Evolutionary conservation across 2,888 invertebrate species (phyloP).

Genomic region (Scaptodrosophila latifasciaeformis): DNA sequence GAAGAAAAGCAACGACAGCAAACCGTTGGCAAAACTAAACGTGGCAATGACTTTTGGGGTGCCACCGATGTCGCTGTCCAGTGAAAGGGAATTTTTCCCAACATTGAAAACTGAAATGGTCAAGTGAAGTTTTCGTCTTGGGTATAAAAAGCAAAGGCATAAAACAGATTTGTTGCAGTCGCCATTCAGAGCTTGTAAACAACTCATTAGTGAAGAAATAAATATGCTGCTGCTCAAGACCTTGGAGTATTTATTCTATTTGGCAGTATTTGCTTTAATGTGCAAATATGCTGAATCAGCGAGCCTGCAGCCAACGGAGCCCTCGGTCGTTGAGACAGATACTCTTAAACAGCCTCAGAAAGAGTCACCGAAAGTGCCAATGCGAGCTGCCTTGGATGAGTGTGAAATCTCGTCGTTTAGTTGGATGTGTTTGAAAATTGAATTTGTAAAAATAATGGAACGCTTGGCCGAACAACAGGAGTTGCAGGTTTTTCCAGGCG

Average conservation of each 20-base stretch:
- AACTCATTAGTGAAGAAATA: no score
- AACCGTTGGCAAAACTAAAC: slow-evolving; percentile 30
- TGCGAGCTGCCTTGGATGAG: slow-evolving; percentile 74
- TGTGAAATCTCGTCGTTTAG: slow-evolving; percentile 79
- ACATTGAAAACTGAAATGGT: slow-evolving; percentile 34
- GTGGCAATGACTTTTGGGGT: slow-evolving; percentile 44
- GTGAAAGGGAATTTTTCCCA: slow-evolving; percentile 49
- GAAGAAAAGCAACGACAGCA: slow-evolving; percentile 52
- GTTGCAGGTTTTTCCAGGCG: slow-evolving; percentile 83
- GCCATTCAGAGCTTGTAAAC: background rate
- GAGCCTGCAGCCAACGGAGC: slow-evolving; percentile 45
- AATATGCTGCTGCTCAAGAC: slow-evolving; percentile 58
- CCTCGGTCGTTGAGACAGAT: slow-evolving; percentile 19
- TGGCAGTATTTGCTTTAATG: slow-evolving; percentile 52
- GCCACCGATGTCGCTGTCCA: slow-evolving; percentile 21
- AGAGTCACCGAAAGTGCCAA: slow-evolving; percentile 9
- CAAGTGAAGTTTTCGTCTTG: background rate
- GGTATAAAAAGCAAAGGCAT: slow-evolving; percentile 56
- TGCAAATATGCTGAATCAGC: slow-evolving; percentile 53
- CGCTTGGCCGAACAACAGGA: slow-evolving; percentile 81
- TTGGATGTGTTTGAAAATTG: slow-evolving; percentile 86
- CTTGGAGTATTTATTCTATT: slow-evolving; percentile 59
- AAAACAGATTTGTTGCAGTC: slow-evolving; percentile 48
- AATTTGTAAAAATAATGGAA: slow-evolving; percentile 85
- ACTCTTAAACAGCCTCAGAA: slow-evolving; percentile 30